Evolutionary conservation across 2,888 invertebrate genomes (phyloP).

Genomic region (Dascillus cervinus): DNA sequence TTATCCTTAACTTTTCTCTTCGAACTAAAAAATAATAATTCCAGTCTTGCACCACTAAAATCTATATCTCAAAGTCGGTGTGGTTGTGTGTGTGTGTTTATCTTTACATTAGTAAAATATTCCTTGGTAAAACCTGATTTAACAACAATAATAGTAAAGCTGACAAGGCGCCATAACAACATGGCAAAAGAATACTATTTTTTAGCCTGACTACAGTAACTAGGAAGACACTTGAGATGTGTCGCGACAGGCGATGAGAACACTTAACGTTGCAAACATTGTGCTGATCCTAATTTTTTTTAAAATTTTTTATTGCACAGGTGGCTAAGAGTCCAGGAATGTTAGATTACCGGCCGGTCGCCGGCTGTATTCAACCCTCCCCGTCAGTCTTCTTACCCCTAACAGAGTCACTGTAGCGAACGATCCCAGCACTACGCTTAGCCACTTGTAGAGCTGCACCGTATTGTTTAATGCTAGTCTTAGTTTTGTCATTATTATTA

Average conservation of each 20-base stretch:
- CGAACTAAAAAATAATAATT: no score
- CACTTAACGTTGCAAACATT: conserved; percentile 22
- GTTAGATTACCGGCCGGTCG: conserved; percentile 32
- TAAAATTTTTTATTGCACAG: conserved; percentile 28
- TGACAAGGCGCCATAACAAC: conserved; percentile 25
- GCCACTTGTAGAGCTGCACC: conserved; percentile 35
- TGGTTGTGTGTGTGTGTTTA: no score
- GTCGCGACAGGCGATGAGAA: conserved; percentile 21
- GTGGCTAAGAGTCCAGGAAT: conserved; percentile 35
- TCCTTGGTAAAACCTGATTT: no score
- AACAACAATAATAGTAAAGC: no score
- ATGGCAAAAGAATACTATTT: no score
- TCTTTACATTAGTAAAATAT: no score
- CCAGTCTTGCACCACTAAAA: no score
- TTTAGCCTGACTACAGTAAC: conserved; percentile 27
- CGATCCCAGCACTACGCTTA: conserved; percentile 30
- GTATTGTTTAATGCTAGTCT: conserved; percentile 36
- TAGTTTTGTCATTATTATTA: conserved; percentile 20
- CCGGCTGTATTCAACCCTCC: conserved; percentile 29
- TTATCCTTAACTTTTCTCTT: no score
- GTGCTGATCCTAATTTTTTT: conserved; percentile 19
- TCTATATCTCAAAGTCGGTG: no score
- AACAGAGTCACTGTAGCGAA: conserved; percentile 32
- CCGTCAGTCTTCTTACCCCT: conserved; percentile 30
- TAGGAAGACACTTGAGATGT: conserved; percentile 40